These are phyloP conservation scores for Drosophila cardini DNA, from an alignment of 1,140 invertebrate species.

Conservation along the genomic window DNA sequence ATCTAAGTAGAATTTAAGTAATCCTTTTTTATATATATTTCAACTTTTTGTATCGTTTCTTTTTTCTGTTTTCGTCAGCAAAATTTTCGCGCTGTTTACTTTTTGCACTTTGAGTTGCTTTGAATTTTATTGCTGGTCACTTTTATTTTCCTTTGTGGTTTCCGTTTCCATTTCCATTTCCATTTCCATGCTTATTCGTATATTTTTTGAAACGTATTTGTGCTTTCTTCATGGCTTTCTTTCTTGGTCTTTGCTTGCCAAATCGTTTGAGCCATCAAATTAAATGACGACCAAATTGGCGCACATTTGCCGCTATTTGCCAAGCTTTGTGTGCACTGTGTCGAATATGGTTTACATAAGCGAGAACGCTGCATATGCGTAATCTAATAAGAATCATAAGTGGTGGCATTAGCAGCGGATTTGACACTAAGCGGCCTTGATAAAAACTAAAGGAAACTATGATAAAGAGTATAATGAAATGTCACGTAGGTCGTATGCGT, in stretches of 20 bases:
- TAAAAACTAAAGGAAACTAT: not conserved
- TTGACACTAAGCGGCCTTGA: slow-evolving; percentile 21
- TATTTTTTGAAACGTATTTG: slow-evolving; percentile 47
- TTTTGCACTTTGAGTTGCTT: slow-evolving; percentile 39
- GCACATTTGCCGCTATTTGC: slow-evolving; percentile 72
- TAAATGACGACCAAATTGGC: slow-evolving; percentile 76
- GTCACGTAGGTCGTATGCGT: slow-evolving; percentile 16
- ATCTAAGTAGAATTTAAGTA: not conserved
- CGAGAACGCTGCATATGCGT: slow-evolving; percentile 4
- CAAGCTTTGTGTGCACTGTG: slow-evolving; percentile 63
- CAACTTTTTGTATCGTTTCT: not conserved
- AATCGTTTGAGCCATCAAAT: slow-evolving; percentile 70
- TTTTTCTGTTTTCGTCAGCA: slow-evolving; percentile 21
- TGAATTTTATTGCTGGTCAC: slow-evolving; percentile 45
- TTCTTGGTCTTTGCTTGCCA: slow-evolving; percentile 58
- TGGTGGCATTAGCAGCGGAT: slow-evolving; percentile 18
- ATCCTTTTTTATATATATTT: not conserved
- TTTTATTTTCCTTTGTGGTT: slow-evolving; percentile 52
- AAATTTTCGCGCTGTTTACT: slow-evolving; percentile 10
- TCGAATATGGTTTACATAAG: slow-evolving; percentile 24
- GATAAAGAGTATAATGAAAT: not conserved
- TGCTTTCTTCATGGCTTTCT: slow-evolving; percentile 32
- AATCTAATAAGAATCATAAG: slow-evolving; percentile 25
- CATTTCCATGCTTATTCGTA: slow-evolving; percentile 12
- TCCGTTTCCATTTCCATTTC: slow-evolving; percentile 10